These are phyloP conservation scores for Lampris megalopsis DNA, from an alignment of 2,113 vertebrate genomes.

Conservation along the genomic window DNA sequence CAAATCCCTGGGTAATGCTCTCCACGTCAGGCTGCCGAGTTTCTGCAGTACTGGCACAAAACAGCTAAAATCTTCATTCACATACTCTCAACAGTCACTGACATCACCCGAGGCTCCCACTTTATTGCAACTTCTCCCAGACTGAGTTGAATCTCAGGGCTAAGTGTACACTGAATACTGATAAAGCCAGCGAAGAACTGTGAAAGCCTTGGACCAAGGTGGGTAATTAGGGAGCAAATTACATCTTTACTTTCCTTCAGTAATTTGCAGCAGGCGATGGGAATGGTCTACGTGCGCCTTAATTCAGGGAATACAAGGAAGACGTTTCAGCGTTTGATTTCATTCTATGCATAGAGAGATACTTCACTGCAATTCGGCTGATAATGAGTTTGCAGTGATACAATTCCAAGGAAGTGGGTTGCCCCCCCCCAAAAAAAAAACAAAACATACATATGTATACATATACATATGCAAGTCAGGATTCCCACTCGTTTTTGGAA, in stretches of 20 bases:
- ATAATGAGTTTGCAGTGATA: no score
- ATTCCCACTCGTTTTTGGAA: no score
- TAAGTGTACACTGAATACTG: slow-evolving; percentile 21
- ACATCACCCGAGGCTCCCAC: slow-evolving; percentile 51
- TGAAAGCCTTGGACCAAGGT: slow-evolving; percentile 14
- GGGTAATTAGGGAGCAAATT: slow-evolving; percentile 21
- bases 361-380: no score
- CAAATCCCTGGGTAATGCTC: slow-evolving; percentile 40
- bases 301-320: neutral
- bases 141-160: slow-evolving; percentile 13
- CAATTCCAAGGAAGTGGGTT: no score
- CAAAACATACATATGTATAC: no score
- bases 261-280: neutral
- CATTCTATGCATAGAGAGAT: no score
- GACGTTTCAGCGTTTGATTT: no score
- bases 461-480: no score
- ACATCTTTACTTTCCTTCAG: slow-evolving; percentile 42
- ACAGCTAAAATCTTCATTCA: slow-evolving; percentile 37
- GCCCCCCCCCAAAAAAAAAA: no score
- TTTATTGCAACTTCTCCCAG: slow-evolving; percentile 30
- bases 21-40: slow-evolving; percentile 40
- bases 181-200: slow-evolving; percentile 9
- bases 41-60: slow-evolving; percentile 69
- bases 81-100: slow-evolving; percentile 36
- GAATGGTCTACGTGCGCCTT: slow-evolving; percentile 15